These are phyloP conservation scores for Ranitomeya variabilis DNA, from an alignment of 2,113 vertebrate genomes.

Conservation along the genomic window DNA sequence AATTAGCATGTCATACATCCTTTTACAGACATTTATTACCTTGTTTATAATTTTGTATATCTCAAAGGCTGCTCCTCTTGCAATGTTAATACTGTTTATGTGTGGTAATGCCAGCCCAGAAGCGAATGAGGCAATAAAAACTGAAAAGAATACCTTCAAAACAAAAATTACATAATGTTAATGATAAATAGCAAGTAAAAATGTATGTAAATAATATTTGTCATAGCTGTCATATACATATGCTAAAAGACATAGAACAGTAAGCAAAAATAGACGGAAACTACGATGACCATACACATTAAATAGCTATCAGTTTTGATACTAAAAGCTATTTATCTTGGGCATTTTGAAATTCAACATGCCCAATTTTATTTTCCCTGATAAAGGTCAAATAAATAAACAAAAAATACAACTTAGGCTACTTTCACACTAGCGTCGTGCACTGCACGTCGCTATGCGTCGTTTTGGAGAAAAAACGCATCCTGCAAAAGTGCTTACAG, in stretches of 20 bases:
- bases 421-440: too few species aligned
- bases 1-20: too few species aligned
- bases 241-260: neutral
- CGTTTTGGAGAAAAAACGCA: too few species aligned
- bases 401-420: too few species aligned
- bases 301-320: too few species aligned
- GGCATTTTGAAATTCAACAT: too few species aligned
- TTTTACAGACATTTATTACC: conserved; percentile 62
- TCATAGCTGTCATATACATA: neutral
- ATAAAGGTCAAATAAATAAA: too few species aligned
- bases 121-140: conserved; percentile 72
- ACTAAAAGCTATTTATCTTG: too few species aligned
- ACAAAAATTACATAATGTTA: neutral
- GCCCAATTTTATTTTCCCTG: too few species aligned
- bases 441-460: too few species aligned
- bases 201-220: neutral
- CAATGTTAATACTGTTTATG: conserved; percentile 76
- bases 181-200: neutral
- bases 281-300: neutral
- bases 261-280: neutral
- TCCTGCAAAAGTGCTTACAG: too few species aligned
- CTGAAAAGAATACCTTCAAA: conserved; percentile 77
- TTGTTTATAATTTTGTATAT: conserved; percentile 79
- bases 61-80: conserved; percentile 78
- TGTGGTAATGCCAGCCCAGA: conserved; percentile 75